Conservation (phyloP, 2,888 invertebrate species). For the Caenorhabditis japonica region DNA sequence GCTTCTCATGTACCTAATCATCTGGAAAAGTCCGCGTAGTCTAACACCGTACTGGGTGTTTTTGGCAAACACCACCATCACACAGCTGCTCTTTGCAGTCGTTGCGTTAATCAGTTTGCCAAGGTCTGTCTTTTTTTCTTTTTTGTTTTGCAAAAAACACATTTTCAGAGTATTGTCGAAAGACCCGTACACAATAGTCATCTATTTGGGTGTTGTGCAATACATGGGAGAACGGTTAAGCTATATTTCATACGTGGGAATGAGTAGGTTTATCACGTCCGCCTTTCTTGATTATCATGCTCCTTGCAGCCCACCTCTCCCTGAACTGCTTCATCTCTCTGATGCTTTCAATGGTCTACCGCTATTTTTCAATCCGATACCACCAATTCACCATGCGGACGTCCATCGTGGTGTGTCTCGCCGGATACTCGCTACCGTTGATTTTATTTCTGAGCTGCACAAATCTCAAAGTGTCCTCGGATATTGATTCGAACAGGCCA, state of each 20-base stretch:
- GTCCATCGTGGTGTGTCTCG: constrained; percentile 25
- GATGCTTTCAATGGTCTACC: constrained; percentile 53
- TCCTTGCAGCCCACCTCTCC: constrained; percentile 35
- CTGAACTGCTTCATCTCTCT: constrained; percentile 40
- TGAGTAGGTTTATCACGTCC: constrained; percentile 17
- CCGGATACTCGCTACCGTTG: constrained; percentile 36
- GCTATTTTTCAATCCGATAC: constrained; percentile 36
- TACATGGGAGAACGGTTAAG: constrained; percentile 43
- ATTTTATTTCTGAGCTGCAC: constrained; percentile 27
- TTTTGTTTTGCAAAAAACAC: background rate
- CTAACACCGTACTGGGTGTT: constrained; percentile 47
- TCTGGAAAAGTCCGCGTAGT: constrained; percentile 33
- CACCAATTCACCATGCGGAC: constrained; percentile 19
- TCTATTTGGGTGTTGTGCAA: constrained; percentile 44
- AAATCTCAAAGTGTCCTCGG: background rate
- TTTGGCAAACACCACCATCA: constrained; percentile 45
- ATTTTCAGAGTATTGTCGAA: constrained; percentile 38
- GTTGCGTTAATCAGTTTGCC: constrained; percentile 26
- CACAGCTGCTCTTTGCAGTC: constrained; percentile 32
- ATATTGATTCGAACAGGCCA: constrained; percentile 5
- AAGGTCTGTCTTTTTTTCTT: constrained; percentile 12
- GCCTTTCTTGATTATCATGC: background rate
- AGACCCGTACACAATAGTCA: constrained; percentile 33
- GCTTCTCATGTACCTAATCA: constrained; percentile 32
- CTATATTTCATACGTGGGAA: constrained; percentile 48